Percentiles rank a stretch among this genome's conserved stretches.
These are phyloP conservation scores for Boleophthalmus pectinirostris DNA, from an alignment of 2,113 vertebrate genomes.

Conservation along the genomic window DNA sequence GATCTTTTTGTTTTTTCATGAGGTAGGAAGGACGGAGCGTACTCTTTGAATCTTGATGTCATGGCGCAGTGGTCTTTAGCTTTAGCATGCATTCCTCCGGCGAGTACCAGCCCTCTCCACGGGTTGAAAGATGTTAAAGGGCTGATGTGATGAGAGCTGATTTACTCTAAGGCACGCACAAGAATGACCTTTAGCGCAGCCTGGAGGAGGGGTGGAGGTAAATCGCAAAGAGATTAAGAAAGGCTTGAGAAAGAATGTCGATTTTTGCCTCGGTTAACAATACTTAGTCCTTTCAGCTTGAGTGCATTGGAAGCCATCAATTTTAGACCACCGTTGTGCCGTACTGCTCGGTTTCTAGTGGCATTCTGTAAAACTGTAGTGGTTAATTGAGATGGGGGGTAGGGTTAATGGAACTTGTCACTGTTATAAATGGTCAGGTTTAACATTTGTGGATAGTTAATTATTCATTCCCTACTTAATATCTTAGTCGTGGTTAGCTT, in stretches of 20 bases:
- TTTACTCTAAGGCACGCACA: slow-evolving; percentile 50
- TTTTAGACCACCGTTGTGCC: not conserved
- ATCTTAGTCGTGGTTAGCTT: not conserved
- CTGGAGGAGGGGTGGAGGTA: slow-evolving; percentile 16
- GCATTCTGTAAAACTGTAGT: not conserved
- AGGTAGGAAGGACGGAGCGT: too few relatives aligned
- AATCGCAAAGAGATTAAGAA: not conserved
- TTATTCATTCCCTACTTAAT: not conserved
- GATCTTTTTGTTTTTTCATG: too few relatives aligned
- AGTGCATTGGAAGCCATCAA: not conserved
- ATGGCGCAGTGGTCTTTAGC: not conserved
- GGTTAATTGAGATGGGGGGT: not conserved
- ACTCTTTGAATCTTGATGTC: slow-evolving; percentile 15
- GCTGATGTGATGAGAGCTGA: slow-evolving; percentile 61
- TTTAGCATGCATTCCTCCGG: slow-evolving; percentile 22
- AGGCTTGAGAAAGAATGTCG: not conserved
- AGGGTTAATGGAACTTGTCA: not conserved
- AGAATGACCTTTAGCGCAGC: slow-evolving; percentile 58
- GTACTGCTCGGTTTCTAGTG: not conserved
- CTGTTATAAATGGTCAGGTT: not conserved
- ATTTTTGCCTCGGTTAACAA: not conserved
- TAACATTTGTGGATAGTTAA: not conserved
- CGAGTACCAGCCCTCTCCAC: slow-evolving; percentile 31
- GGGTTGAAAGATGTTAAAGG: slow-evolving; percentile 28
- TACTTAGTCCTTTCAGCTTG: not conserved